phyloP scores from a whole-genome alignment of 2,888 invertebrate genomes.

The Ormia ochracea region DNA sequence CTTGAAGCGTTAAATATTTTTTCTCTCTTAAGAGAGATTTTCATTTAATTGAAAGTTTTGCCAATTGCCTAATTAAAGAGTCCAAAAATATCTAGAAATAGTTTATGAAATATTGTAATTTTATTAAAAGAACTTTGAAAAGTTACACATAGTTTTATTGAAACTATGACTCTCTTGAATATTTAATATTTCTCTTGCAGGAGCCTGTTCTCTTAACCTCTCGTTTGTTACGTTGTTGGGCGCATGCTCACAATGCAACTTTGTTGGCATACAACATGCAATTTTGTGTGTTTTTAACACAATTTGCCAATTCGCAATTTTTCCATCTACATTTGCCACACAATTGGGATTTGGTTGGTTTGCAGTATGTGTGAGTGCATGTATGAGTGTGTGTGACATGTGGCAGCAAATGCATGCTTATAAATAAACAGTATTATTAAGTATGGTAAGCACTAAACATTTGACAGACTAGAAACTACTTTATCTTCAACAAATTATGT shows the following conservation, averaged over 20 bases:
- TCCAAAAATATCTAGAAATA: too few species aligned
- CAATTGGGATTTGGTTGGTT: not conserved
- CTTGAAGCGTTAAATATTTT: too few species aligned
- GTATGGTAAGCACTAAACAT: constrained; percentile 24
- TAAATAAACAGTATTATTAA: not conserved
- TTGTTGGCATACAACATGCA: not conserved
- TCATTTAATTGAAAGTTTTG: too few species aligned
- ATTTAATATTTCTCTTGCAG: too few species aligned
- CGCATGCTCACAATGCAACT: not conserved
- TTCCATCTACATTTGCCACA: not conserved
- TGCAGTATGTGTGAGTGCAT: too few species aligned
- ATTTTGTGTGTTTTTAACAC: not conserved
- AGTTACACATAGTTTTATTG: too few species aligned
- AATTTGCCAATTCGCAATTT: constrained; percentile 23
- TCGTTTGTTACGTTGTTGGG: not conserved
- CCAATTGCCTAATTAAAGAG: too few species aligned
- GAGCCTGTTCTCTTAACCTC: too few species aligned
- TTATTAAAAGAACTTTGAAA: too few species aligned
- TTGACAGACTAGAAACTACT: constrained; percentile 17
- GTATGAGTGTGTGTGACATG: not conserved
- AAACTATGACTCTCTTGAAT: too few species aligned
- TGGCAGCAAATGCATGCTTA: not conserved
- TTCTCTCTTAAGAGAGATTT: too few species aligned
- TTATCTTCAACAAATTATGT: not conserved
- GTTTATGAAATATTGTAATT: too few species aligned